Evolutionary conservation across 2,888 invertebrate genomes (phyloP).

Genomic region (Drosophila planitibia): DNA sequence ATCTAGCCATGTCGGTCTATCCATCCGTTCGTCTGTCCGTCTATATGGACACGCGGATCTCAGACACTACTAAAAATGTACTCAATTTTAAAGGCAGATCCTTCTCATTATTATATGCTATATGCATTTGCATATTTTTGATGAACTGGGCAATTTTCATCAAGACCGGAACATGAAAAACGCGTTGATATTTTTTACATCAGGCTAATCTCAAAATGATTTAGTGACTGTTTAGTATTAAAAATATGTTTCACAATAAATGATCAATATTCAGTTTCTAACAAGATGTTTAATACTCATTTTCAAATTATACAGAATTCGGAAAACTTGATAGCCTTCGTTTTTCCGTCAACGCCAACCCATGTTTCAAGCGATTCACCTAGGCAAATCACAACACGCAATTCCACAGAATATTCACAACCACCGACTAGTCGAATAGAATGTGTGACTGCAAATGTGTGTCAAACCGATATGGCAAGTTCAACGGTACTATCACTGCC

Average conservation of each 20-base stretch:
- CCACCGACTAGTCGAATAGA: conserved; percentile 85
- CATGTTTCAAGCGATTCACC: conserved; percentile 83
- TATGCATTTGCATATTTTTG: background rate
- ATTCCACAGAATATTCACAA: conserved; percentile 88
- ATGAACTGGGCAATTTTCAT: background rate
- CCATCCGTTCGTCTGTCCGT: background rate
- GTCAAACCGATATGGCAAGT: conserved; percentile 45
- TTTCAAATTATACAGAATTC: conserved; percentile 87
- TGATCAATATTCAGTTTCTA: conserved; percentile 26
- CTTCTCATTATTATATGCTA: background rate
- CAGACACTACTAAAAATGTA: background rate
- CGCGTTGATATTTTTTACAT: background rate
- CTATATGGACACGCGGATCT: background rate
- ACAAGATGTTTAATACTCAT: conserved; percentile 53
- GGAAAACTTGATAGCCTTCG: conserved; percentile 90
- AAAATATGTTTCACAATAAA: background rate
- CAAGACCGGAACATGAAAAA: background rate
- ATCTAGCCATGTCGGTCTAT: background rate
- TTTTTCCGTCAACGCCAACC: conserved; percentile 88
- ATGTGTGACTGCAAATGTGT: conserved; percentile 25
- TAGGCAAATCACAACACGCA: conserved; percentile 88
- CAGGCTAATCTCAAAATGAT: background rate
- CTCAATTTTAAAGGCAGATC: no score
- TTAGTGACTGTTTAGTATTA: background rate
- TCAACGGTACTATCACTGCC: conserved; percentile 40